Percentiles rank a stretch among this genome's conserved stretches.
These are phyloP conservation scores for Morinoia aosen DNA, from an alignment of 2,888 invertebrate species.

Conservation along the genomic window DNA sequence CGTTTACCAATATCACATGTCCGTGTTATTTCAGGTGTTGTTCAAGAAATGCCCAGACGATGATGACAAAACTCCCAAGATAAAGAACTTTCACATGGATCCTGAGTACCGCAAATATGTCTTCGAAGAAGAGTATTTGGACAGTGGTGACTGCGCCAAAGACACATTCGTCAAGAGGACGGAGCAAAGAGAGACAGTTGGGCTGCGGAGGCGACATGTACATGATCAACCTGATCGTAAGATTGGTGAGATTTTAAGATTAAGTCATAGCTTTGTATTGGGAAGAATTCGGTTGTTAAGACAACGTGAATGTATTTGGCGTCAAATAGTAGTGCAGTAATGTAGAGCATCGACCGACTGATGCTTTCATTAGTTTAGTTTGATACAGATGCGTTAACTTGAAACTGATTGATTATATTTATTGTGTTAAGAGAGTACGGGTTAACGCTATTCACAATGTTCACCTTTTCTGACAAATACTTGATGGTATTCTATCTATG, in stretches of 20 bases:
- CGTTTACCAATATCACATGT: not conserved
- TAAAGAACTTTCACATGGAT: constrained; percentile 73
- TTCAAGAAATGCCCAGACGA: constrained; percentile 76
- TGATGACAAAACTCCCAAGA: constrained; percentile 71
- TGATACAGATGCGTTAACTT: no score
- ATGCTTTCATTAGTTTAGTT: no score
- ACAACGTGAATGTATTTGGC: constrained; percentile 35
- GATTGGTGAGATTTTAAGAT: constrained; percentile 69
- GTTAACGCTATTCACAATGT: no score
- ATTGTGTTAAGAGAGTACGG: no score
- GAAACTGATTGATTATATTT: no score
- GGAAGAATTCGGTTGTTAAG: not conserved
- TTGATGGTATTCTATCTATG: no score
- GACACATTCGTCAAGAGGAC: constrained; percentile 56
- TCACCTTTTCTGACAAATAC: no score
- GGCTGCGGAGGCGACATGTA: constrained; percentile 52
- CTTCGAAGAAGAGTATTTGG: constrained; percentile 68
- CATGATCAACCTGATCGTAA: constrained; percentile 69
- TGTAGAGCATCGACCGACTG: no score
- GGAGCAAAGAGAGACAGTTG: constrained; percentile 59
- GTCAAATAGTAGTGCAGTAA: no score
- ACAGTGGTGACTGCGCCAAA: constrained; percentile 69
- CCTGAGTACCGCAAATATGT: constrained; percentile 76
- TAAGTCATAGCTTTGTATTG: not conserved
- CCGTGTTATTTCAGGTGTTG: constrained; percentile 73